Evolutionary conservation across 2,888 invertebrate genomes (phyloP), one percentile per base, ranked within the genome.

Genomic region (Caprella mutica): DNA sequence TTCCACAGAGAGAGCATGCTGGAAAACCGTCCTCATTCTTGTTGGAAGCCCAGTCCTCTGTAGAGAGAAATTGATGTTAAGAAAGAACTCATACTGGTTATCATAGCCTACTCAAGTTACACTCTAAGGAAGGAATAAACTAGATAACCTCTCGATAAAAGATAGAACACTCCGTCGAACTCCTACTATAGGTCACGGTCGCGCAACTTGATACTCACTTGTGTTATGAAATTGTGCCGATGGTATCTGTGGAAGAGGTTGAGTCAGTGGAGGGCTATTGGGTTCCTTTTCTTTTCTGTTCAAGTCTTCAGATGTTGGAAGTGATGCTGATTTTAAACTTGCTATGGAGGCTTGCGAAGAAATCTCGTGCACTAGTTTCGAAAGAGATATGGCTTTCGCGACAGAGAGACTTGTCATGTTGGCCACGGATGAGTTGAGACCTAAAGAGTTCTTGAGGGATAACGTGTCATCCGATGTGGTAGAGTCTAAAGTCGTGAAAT

Each of bases 1-100:
- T 63, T 4, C 63, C 63, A 39, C 63, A 63, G 17, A 63, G 59
- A 23, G 59, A 59, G 38, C 63, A 63, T n/a, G 59, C 55, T n/a
- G 63, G 63, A 29, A 55, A 57, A 14, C 63, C 63, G 30, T 56
- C 63, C 40, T 63, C 59, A 42, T 59, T 63, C 26, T 52, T 56
- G 40, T 57, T 61, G 21, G 56, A 39, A 19, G 44, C 44, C 26
- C 56, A 48, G 48, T 48, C 48, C 26, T 48, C 48, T 48, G 48
- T 30, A 19, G 29, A 48, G 5, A n/a, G 26, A 9, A 40, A 40
- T 40, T n/a, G n/a, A n/a, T n/a, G n/a, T n/a, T n/a, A n/a, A n/a
- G n/a, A n/a, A n/a, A n/a, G n/a, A n/a, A n/a, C n/a, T n/a, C n/a
- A n/a, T n/a, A n/a, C n/a, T n/a, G n/a, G n/a, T n/a, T n/a, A n/a